Evolutionary conservation across 1,140 invertebrate species (phyloP).

Genomic region (Drosophila watanabei): DNA sequence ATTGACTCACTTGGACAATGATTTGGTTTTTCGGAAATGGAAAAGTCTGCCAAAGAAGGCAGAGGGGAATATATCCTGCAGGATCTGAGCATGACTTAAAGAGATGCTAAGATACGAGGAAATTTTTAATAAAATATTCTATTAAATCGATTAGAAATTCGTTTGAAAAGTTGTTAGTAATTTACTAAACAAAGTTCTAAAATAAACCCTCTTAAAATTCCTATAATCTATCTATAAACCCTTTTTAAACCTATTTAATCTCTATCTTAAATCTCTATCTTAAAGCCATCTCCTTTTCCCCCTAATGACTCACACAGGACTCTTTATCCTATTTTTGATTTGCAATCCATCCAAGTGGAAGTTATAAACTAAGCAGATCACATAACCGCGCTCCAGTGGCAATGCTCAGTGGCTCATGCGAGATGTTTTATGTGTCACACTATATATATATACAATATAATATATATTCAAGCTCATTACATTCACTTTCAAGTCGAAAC

Average conservation of each 20-base stretch:
- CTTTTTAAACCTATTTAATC: too few relatives aligned
- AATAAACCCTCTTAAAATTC: background rate
- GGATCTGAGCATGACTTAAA: background rate
- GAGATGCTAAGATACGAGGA: background rate
- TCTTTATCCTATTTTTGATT: constrained; percentile 9
- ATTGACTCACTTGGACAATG: constrained; percentile 35
- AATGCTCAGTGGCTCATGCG: constrained; percentile 20
- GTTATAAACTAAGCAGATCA: constrained; percentile 35
- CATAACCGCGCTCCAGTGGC: constrained; percentile 10
- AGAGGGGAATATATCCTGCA: background rate
- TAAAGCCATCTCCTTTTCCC: background rate
- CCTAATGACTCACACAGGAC: constrained; percentile 10
- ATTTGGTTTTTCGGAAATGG: constrained; percentile 36
- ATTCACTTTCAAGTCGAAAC: constrained; percentile 64
- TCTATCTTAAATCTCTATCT: background rate
- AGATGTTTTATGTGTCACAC: constrained; percentile 53
- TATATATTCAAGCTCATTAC: constrained; percentile 57
- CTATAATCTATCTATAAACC: too few relatives aligned
- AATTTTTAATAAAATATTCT: too few relatives aligned
- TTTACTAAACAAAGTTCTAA: background rate
- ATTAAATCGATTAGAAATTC: too few relatives aligned
- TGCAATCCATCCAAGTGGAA: constrained; percentile 38
- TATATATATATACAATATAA: constrained; percentile 4
- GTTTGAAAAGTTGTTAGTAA: too few relatives aligned
- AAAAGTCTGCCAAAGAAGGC: constrained; percentile 14